Percentiles rank a stretch among this genome's conserved stretches.
Conservation (phyloP, 2,113 vertebrate species). For the Symphodus melops region DNA sequence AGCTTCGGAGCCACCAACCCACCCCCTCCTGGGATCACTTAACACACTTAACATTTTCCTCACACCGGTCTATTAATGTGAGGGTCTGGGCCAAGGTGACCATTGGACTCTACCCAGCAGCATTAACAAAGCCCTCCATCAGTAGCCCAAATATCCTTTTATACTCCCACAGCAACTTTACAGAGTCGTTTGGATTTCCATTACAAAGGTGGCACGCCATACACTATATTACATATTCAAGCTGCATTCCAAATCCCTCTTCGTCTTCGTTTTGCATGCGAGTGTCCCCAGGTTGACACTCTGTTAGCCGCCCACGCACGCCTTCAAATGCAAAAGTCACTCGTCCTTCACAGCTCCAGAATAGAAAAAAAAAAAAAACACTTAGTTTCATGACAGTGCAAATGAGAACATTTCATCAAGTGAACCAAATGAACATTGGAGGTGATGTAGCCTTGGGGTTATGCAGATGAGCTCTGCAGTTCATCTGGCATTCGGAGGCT, state of each 20-base stretch:
- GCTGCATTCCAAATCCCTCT: slow-evolving; percentile 44
- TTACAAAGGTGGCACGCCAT: slow-evolving; percentile 33
- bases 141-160: not conserved
- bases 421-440: slow-evolving; percentile 49
- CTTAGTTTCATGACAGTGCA: slow-evolving; percentile 49
- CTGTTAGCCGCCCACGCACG: slow-evolving; percentile 33
- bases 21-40: slow-evolving; percentile 58
- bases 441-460: slow-evolving; percentile 58
- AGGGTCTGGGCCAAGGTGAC: slow-evolving; percentile 63
- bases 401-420: slow-evolving; percentile 63
- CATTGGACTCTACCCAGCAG: slow-evolving; percentile 52
- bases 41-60: slow-evolving; percentile 75
- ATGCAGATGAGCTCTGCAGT: slow-evolving; percentile 54
- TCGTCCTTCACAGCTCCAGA: slow-evolving; percentile 46
- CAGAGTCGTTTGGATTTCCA: slow-evolving; percentile 39
- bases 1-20: slow-evolving; percentile 35
- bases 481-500: slow-evolving; percentile 34
- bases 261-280: slow-evolving; percentile 42
- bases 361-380: slow-evolving; percentile 43
- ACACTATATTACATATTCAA: slow-evolving; percentile 55
- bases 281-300: slow-evolving; percentile 49
- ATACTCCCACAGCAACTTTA: slow-evolving; percentile 28
- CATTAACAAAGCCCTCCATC: slow-evolving; percentile 40
- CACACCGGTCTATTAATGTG: slow-evolving; percentile 64
- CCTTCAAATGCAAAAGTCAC: slow-evolving; percentile 49